These are phyloP conservation scores for Callimorpha dominula DNA, from an alignment of 2,888 invertebrate genomes.

Conservation along the genomic window DNA sequence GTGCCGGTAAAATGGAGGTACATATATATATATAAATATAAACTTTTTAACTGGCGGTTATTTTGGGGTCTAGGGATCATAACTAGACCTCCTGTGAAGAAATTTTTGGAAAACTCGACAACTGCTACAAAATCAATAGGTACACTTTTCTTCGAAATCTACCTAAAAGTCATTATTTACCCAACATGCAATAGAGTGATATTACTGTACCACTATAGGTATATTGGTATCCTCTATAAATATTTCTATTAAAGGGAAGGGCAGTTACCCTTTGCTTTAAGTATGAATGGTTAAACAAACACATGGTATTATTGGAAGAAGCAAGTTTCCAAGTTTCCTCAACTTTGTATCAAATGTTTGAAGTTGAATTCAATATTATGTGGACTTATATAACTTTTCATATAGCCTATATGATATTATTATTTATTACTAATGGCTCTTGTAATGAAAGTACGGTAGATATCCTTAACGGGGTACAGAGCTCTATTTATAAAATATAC, in stretches of 20 bases:
- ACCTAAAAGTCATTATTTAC: too few species aligned
- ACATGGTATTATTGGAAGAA: slow-evolving; percentile 35
- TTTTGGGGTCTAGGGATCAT: too few species aligned
- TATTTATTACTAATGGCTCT: not conserved
- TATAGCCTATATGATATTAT: not conserved
- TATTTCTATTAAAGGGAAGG: slow-evolving; percentile 23
- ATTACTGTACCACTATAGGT: not conserved
- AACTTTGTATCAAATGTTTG: slow-evolving; percentile 34
- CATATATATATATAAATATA: too few species aligned
- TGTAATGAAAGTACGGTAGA: too few species aligned
- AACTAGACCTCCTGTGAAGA: too few species aligned
- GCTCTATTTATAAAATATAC: too few species aligned
- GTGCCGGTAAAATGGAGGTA: too few species aligned
- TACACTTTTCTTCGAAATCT: too few species aligned
- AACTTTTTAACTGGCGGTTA: too few species aligned
- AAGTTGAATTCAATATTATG: slow-evolving; percentile 26
- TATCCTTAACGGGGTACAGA: too few species aligned
- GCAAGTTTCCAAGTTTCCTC: slow-evolving; percentile 31
- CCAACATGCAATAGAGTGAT: not conserved
- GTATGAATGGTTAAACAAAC: slow-evolving; percentile 48
- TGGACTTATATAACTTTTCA: not conserved
- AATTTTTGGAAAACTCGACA: too few species aligned
- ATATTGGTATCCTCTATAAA: slow-evolving; percentile 24
- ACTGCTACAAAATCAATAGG: too few species aligned
- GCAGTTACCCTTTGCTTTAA: slow-evolving; percentile 25